These are phyloP conservation scores for Chrysomallon squamiferum DNA, from an alignment of 1,140 invertebrate species.

Conservation along the genomic window DNA sequence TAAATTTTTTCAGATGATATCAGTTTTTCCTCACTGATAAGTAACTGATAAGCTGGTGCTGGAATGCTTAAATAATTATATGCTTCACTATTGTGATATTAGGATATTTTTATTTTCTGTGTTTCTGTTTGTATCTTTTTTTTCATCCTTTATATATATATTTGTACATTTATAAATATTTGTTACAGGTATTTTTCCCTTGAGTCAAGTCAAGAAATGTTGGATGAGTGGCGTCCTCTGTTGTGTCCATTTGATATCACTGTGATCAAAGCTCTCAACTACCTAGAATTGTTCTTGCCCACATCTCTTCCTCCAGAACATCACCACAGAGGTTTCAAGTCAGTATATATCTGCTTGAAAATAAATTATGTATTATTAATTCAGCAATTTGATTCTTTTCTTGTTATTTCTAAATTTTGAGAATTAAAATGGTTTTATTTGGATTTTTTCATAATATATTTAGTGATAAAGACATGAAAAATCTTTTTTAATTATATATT, in stretches of 20 bases:
- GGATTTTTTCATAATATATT: neutral
- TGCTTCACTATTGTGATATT: too few species aligned
- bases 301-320: constrained; percentile 72
- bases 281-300: constrained; percentile 80
- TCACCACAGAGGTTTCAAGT: constrained; percentile 71
- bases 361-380: too few species aligned
- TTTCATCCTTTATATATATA: neutral
- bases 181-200: constrained; percentile 75
- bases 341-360: constrained; percentile 10
- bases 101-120: too few species aligned
- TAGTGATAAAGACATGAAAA: neutral
- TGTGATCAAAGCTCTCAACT: constrained; percentile 70
- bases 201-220: constrained; percentile 83
- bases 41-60: too few species aligned
- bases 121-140: neutral
- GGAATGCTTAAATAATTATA: too few species aligned
- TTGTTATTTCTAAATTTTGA: neutral
- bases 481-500: too few species aligned
- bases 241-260: constrained; percentile 74
- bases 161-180: neutral
- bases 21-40: too few species aligned
- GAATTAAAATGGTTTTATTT: neutral
- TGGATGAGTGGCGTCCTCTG: constrained; percentile 81
- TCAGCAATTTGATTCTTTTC: constrained; percentile 1
- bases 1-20: too few species aligned